Base-by-base conservation (phyloP, 2,797 vertebrate species). In the Apogon hyalosoma region DNA sequence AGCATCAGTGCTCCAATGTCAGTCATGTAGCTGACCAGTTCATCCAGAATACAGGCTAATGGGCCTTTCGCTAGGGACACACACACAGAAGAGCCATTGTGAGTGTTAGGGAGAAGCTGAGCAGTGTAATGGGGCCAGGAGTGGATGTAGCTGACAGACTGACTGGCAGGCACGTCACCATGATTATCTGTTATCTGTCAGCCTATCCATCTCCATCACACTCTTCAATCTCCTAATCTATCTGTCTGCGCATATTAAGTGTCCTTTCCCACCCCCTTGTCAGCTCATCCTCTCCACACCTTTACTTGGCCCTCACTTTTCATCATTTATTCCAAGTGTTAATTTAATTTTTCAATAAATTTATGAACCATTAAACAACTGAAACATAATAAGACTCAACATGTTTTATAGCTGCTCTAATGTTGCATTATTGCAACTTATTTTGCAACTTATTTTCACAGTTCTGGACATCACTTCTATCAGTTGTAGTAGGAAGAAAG, bases 131-230 rank as follows among this genome's bases (percentile, higher is more conserved):
- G 84, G 79, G 69, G 70, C 66, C 75, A 50, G 78, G 66, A 88
- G 86, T 88, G 79, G 89, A 89, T 69, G 87, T 77, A 74, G 83
- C 75, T 90, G 90, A 90, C 88, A 92, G 90, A 90, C 79, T 65
- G 89, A 90, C 58, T 82, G 90, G 87, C 87, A 81, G 82, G 79
- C 52, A 13, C 69, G 81, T 91, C 86, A 72, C 87, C 86, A 72
- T 76, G 83, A 69, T 46, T 70, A 87, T 83, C 58, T 6, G 41
- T 87, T 91, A 90, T 90, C 89, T 77, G 14, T 46, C 65, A 72
- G 75, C 61, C 72, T 16, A 73, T 55, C 57, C 66, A 62, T 79
- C 75, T 77, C 73, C 8, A 69, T 71, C 75, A 52, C 63, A 15
- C 79, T 63, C 73, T 46, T 81, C 73, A 76, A 83, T 71, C 0